A percentile compares a stretch with the other conserved stretches of the same genome.
These are phyloP conservation scores for Ceratosolen fusciceps DNA, from an alignment of 1,140 invertebrate genomes.

Conservation along the genomic window DNA sequence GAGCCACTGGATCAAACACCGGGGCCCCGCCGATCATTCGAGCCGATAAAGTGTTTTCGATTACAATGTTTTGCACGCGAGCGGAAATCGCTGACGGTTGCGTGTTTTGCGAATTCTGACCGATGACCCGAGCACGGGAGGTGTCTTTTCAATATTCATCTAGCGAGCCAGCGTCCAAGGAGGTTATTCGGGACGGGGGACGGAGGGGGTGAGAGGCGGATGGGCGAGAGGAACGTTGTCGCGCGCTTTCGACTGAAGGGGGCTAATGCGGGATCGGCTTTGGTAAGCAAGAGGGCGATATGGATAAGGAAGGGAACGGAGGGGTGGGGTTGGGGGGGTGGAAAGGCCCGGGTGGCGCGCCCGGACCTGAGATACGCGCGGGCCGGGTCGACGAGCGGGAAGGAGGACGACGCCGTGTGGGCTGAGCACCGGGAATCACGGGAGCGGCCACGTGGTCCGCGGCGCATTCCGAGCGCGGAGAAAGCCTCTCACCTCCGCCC, in stretches of 20 bases:
- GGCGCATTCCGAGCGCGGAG: constrained; percentile 62
- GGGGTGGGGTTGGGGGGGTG: background rate
- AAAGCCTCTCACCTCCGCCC: constrained; percentile 60
- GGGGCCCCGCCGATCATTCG: no score
- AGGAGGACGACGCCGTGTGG: constrained; percentile 28
- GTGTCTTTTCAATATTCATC: no score
- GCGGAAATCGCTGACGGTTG: no score
- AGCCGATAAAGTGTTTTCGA: no score
- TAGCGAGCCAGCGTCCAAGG: no score
- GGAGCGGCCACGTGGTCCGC: constrained; percentile 51
- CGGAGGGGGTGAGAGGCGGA: background rate
- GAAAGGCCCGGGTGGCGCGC: background rate
- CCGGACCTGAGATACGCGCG: background rate
- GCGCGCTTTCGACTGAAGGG: no score
- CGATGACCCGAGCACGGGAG: no score
- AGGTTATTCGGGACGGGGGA: background rate
- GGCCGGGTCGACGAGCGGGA: constrained; percentile 37
- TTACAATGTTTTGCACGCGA: no score
- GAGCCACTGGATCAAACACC: no score
- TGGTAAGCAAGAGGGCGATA: background rate
- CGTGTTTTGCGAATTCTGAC: no score
- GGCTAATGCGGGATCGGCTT: background rate
- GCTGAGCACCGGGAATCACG: no score
- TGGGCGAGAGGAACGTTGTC: no score
- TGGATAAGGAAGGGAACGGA: background rate